Base-by-base conservation (phyloP, 2,888 invertebrate species). In the Heterodera filipjevi region DNA sequence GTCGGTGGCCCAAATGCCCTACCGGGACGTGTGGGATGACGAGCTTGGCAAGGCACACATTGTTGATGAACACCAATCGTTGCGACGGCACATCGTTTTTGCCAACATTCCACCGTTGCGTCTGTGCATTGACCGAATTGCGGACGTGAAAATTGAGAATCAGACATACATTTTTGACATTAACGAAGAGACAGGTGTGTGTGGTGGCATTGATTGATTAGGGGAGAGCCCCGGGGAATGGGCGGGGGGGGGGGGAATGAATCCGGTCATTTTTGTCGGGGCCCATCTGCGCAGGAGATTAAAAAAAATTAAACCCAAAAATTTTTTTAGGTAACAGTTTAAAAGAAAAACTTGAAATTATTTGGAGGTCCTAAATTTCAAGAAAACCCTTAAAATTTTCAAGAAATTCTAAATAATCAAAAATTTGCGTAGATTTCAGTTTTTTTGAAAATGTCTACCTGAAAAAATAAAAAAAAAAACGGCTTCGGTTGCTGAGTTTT, bases 121-220 rank as follows among this genome's bases (percentile, higher is more conserved):
- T 32, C 75, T 86, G n/a, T 83, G 86, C 64, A 83, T 86, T 66
- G 85, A 88, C 79, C 81, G 86, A 30, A 85, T 88, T 22, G 84
- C 87, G 10, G 87, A 86, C 77, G 88, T 89, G 8, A 82, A 83
- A 46, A 83, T 89, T 33, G 82, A 85, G 71, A 88, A 88, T 71
- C 83, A 87, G 78, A 88, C 88, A 14, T 88, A 88, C 81, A 84
- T 87, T 66, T 88, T 88, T 78, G 88, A 88, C 80, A 80, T 85
- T 66, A 76, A 74, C 22, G 78, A 77, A 78, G 70, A 76, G 32
- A 83, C 71, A 8, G 84, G 83, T 85, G 35, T 33, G 44, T 27
- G 39, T n/a, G 16, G 30, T 44, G 35, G 22, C 33, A 19, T 1
- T 14, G 32, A 32, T 35, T 70, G 5, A 6, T 30, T 12, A 66